Base-by-base conservation (phyloP, 2,888 invertebrate genomes). In the Xestia rhomboidea region DNA sequence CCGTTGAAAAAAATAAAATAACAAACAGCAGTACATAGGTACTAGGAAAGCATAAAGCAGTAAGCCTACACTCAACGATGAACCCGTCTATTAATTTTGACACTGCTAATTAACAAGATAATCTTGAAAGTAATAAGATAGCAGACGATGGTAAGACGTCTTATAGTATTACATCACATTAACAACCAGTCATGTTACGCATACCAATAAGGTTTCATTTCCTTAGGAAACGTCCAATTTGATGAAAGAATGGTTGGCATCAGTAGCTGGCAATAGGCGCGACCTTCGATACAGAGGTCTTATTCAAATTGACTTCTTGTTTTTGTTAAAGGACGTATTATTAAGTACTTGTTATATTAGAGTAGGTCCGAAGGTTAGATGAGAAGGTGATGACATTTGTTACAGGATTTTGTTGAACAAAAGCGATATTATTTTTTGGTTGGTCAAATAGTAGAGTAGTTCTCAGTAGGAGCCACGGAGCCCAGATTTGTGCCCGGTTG, bases 141-240 rank as follows among this genome's bases (percentile, higher is more conserved):
- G 2, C 62, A 80, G 46, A 49, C 18, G 27, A 62, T 34, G 60
- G 13, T 41, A 41, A 71, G 41, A 84, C 0, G 46, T 68, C 21
- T 30, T 15, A n/a, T 4, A 15, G 38, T 68, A 62, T 54, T 18
- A 49, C 7, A 60, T 63, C 30, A 63, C 67, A 64, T 54, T 46
- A 60, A 38, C 34, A 18, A 24, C 13, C 41, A 13, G 2, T 41
- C 60, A 21, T 27, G 27, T 64, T 49, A 38, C 46, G 66, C 81
- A 85, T 81, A 67, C 24, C 73, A 81, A 85, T 85, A 46, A 44
- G 57, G 24, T 24, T 15, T 54, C 46, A 72, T 81, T 72, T 72
- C 62, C 73, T 81, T 34, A 73, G 54, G 81, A 81, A 81, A 67
- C 64, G 10, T 71, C 73, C 77, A 82, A 86, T 84, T 86, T 81